Evolutionary conservation across 1,140 invertebrate species (phyloP), one percentile per base, ranked within the genome.

Genomic region (Platorchestia sp.): DNA sequence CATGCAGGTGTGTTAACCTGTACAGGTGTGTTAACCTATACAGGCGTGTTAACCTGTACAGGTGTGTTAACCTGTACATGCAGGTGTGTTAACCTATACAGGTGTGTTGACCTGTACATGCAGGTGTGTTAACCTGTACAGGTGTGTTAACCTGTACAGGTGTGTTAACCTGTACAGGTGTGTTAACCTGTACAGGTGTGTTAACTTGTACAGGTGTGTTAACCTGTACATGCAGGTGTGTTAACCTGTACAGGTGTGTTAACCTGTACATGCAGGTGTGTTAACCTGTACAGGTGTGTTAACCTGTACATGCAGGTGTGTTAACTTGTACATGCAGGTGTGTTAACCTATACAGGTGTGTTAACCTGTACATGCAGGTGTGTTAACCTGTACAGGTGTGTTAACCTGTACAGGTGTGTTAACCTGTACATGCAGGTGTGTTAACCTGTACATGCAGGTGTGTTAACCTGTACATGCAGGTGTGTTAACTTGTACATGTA

Each of bases 41-140:
- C n/a, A n/a, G n/a, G n/a, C n/a, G n/a, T n/a, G n/a, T n/a, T n/a
- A 99, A 97, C 97, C 98, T 0, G 98, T 96, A 47, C 96, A 96
- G 95, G 96, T 96, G 43, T 47, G 40, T n/a, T 86, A 41, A 36
- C 36, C 7, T 75, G n/a, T n/a, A n/a, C n/a, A n/a, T n/a, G n/a
- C n/a, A n/a, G n/a, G n/a, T n/a, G n/a, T n/a, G n/a, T n/a, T n/a
- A 99, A 97, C 97, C 98, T 0, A 98, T 96, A 47, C 96, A 96
- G 95, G 96, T 96, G 43, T 47, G 40, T n/a, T 86, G 19, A 36
- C 36, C 7, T 75, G n/a, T n/a, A n/a, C n/a, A n/a, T n/a, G n/a
- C n/a, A n/a, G n/a, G n/a, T n/a, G n/a, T n/a, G n/a, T n/a, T n/a
- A 99, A 97, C 97, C 98, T 0, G 98, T 96, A 47, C 96, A 96